Evolutionary conservation across 2,797 vertebrate species (phyloP), one percentile per base, ranked within the genome.

Genomic region (Meda fulgida): DNA sequence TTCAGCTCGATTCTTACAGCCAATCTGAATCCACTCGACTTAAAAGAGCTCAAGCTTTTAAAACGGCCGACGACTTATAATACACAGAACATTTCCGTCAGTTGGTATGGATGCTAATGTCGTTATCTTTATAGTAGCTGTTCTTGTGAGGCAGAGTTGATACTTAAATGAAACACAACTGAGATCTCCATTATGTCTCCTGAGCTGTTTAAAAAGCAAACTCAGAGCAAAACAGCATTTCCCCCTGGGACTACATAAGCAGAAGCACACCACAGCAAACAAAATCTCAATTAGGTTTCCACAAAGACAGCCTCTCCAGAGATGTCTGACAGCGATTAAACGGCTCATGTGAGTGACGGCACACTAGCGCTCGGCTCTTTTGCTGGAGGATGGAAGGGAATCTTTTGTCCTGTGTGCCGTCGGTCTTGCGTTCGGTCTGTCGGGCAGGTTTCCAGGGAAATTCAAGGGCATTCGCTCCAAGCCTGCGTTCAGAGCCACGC

Each of bases 361-460:
- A 76, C 89, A 86, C 85, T 29, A 48, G n/a, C 84, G 87, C 88
- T 83, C 78, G 78, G 8, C 34, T 48, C 89, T 48, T 85, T 89
- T 84, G 36, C 29, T 66, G 87, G 80, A 92, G 88, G 87, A 87
- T 78, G 86, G 85, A 89, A 89, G 93, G 88, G 92, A 90, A 92
- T 93, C 91, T 93, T 92, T 93, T 93, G 92, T 94, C 90, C 46
- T 91, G 87, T 91, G 89, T 83, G 78, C 76, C 86, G 89, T 89
- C 88, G 76, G 91, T 90, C 89, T 91, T 88, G 80, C 23, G 29
- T 85, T 80, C 46, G 90, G 90, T 92, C 90, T 87, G 36, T 80
- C 36, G 88, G 92, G 91, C 92, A 91, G 82, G 71, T 89, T 91
- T 93, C 92, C 92, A 93, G 89, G 89, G 92, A 81, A 91, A 91